These are phyloP conservation scores for Thalassarche chlororhynchos DNA, from an alignment of 2,113 vertebrate species.

Conservation along the genomic window DNA sequence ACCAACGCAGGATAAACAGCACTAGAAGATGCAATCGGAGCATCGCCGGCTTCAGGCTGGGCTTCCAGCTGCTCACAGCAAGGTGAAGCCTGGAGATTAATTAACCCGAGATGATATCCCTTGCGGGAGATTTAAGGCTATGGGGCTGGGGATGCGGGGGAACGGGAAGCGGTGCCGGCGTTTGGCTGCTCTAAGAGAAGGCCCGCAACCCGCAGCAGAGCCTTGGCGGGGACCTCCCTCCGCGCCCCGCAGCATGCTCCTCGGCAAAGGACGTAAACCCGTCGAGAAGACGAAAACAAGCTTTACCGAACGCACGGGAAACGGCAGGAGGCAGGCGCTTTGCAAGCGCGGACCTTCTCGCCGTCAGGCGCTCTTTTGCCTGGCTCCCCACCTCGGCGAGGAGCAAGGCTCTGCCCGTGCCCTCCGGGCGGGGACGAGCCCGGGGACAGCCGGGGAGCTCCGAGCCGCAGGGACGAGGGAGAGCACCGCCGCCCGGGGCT, in stretches of 20 bases:
- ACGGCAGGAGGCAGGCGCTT: background rate
- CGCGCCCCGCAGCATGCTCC: background rate
- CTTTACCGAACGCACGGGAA: background rate
- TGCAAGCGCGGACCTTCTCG: background rate
- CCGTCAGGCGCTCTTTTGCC: background rate
- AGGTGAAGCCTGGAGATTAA: constrained; percentile 64
- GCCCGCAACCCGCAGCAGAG: background rate
- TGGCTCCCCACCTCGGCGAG: background rate
- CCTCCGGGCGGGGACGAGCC: background rate
- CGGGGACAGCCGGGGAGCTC: background rate
- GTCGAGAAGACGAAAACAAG: background rate
- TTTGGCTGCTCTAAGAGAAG: background rate
- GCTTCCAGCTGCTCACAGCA: constrained; percentile 30
- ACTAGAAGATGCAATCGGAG: constrained; percentile 56
- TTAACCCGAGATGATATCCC: constrained; percentile 19
- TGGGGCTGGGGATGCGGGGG: background rate
- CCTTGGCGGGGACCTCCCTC: background rate
- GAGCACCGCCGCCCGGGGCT: too few relatives aligned
- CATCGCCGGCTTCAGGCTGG: background rate
- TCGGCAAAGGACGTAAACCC: background rate
- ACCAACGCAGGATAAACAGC: constrained; percentile 61
- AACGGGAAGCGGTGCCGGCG: background rate
- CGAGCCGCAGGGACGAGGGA: background rate
- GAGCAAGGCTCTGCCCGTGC: background rate
- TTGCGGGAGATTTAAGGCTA: accelerated